Percentiles rank a stretch among this genome's conserved stretches.
Conservation (phyloP, 2,113 vertebrate genomes). For the Microtus pennsylvanicus region DNA sequence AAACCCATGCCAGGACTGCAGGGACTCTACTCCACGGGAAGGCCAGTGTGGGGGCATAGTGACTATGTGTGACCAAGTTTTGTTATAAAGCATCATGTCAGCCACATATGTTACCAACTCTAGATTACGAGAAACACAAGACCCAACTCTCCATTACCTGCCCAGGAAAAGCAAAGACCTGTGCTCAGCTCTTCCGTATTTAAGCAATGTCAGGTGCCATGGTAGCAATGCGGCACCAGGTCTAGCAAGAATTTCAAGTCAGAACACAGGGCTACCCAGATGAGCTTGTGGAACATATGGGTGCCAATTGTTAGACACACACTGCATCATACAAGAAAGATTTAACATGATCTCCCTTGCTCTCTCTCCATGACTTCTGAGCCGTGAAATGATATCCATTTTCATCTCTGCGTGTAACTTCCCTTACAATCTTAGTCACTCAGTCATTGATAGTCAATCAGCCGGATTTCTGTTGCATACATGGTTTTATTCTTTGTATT, state of each 20-base stretch:
- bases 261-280: not conserved
- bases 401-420: not conserved
- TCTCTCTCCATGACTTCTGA: not conserved
- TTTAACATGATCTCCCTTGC: not conserved
- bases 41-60: not conserved
- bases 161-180: not conserved
- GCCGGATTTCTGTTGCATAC: not conserved
- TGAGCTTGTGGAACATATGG: not conserved
- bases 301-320: not conserved
- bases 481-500: not conserved
- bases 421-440: not conserved
- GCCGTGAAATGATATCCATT: not conserved
- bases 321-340: not conserved
- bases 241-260: not conserved
- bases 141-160: not conserved
- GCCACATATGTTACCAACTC: rapidly evolving
- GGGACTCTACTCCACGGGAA: not conserved
- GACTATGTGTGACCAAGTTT: not conserved
- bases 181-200: not conserved
- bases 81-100: not conserved
- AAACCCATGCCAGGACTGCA: not conserved
- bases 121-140: not conserved
- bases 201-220: not conserved
- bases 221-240: not conserved
- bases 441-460: not conserved